Evolutionary conservation across 2,888 invertebrate species (phyloP), one percentile per base, ranked within the genome.

Genomic region (Eulithis testata): DNA sequence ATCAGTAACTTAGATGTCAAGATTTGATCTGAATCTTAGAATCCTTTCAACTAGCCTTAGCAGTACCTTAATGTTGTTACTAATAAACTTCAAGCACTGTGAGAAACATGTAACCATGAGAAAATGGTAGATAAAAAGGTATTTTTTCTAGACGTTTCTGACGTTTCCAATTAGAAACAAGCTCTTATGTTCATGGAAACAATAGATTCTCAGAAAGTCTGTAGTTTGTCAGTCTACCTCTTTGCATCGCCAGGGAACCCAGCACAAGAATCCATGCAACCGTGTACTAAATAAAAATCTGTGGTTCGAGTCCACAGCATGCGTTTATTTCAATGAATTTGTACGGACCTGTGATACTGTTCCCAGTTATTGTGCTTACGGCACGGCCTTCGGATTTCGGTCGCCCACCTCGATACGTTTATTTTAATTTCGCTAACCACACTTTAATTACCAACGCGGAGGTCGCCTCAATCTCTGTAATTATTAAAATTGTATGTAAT

Each of bases 351-450:
- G 14, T 21, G 49, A 58, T 64, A 67, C 67, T 67, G 67, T 47
- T 31, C 3, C 4, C 0, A 12, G 21, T 57, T 63, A 60, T 47
- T 54, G 60, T 60, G 53, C 31, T n/a, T 58, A 4, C 72, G 75
- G 70, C 69, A 58, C 76, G 85, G 82, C 91, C 90, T 90, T 91
- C 88, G 78, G 84, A 86, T 87, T 89, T 89, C 84, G 89, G 87
- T 88, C 88, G 82, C 85, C 88, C 81, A 85, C 87, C 88, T 87
- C 83, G 71, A 62, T 69, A 64, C 82, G 83, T 87, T 90, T 89
- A 91, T 91, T 91, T 90, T 91, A 91, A 92, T 92, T 92, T 89
- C 80, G 87, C 90, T 90, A 90, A 91, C 88, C 86, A 89, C 90
- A 89, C 88, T 91, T 93, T 93, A 92, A 93, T 92, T 92, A 90